phyloP scores from a whole-genome alignment of 2,797 vertebrate species.

The Steatocranus sp. region DNA sequence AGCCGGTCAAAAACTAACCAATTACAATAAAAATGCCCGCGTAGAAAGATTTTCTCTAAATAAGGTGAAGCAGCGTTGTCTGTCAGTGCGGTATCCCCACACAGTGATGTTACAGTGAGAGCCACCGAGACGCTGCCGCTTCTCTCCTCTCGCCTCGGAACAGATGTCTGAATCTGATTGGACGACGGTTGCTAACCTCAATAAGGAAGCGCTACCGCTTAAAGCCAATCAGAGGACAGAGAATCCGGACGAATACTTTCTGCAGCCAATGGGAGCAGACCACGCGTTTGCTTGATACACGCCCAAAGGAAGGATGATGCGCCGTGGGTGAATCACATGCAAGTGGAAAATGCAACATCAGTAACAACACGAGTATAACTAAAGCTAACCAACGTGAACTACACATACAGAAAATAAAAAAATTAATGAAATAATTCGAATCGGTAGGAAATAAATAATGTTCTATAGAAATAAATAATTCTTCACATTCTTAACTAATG shows the following conservation, averaged over 20 bases:
- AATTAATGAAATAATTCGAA: fast-evolving
- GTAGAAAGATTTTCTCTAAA: background rate
- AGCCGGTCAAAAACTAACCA: background rate
- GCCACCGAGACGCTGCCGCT: background rate
- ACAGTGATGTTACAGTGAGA: constrained; percentile 17
- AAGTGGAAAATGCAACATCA: background rate
- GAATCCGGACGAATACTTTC: background rate
- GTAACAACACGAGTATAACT: background rate
- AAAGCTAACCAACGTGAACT: background rate
- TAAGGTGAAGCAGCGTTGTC: background rate
- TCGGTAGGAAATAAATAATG: background rate
- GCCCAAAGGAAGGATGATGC: constrained; percentile 32
- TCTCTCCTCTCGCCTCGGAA: constrained; percentile 75
- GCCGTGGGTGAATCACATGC: background rate
- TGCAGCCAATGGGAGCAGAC: constrained; percentile 68
- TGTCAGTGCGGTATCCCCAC: background rate
- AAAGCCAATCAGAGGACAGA: constrained; percentile 49
- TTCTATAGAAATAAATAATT: background rate
- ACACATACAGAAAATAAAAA: background rate
- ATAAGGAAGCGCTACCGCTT: background rate
- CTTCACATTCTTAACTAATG: fast-evolving
- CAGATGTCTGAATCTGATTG: constrained; percentile 82
- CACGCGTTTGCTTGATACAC: constrained; percentile 62
- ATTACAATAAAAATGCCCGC: background rate
- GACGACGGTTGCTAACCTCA: constrained; percentile 28